These are phyloP conservation scores for Notodonta dromedarius DNA, from an alignment of 2,888 invertebrate species.

Conservation along the genomic window DNA sequence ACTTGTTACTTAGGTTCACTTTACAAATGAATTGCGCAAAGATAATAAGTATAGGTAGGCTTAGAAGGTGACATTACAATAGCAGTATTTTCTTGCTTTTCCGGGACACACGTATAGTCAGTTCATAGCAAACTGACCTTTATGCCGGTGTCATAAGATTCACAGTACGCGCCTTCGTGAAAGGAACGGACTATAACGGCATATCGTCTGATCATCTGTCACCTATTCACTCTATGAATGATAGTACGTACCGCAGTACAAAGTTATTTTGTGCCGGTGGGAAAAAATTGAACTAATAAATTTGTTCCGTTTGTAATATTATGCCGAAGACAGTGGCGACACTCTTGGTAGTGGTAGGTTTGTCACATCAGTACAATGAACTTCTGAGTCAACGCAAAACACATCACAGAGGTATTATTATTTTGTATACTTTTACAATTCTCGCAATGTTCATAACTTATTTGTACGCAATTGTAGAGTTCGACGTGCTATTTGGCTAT, in stretches of 20 bases:
- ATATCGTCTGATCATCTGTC: background rate
- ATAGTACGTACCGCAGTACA: background rate
- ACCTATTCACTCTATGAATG: background rate
- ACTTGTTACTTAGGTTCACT: background rate
- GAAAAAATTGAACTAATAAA: background rate
- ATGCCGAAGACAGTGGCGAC: background rate
- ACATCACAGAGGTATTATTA: background rate
- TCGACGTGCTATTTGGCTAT: background rate
- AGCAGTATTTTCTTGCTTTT: background rate
- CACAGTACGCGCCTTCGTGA: too few species aligned
- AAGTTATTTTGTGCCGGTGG: background rate
- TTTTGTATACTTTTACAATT: background rate
- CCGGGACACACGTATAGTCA: background rate
- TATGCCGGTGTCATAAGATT: too few species aligned
- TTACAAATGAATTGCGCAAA: background rate
- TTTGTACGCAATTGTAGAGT: background rate
- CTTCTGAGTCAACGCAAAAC: background rate
- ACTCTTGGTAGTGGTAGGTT: background rate
- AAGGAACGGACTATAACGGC: background rate
- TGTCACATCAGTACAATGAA: background rate
- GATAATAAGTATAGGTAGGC: background rate
- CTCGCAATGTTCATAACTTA: background rate
- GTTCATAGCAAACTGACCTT: too few species aligned
- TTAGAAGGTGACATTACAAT: background rate
- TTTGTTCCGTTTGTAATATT: background rate